Conservation (phyloP, 2,888 invertebrate genomes). For the Sipha maydis region DNA sequence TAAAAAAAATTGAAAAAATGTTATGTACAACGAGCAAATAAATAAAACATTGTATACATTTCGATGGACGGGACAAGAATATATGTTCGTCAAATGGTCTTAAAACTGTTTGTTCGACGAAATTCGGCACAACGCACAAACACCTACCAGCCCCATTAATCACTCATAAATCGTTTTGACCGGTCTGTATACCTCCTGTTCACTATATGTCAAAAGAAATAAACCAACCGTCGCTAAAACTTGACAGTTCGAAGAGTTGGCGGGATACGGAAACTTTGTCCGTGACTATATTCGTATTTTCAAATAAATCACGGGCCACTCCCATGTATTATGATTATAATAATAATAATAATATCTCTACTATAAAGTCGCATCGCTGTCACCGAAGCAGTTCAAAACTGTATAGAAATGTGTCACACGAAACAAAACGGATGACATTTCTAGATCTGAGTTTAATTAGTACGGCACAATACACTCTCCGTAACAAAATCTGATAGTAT, state of each 20-base stretch:
- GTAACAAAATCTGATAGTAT: constrained; percentile 14
- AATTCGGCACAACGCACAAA: background rate
- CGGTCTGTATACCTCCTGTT: background rate
- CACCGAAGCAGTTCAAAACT: constrained; percentile 13
- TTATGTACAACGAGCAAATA: too few species aligned
- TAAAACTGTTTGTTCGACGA: background rate
- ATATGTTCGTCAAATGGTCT: background rate
- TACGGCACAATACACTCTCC: background rate
- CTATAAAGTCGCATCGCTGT: background rate
- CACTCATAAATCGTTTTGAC: constrained; percentile 42
- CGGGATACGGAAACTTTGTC: constrained; percentile 40
- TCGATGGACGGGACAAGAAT: too few species aligned
- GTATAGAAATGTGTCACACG: constrained; percentile 41
- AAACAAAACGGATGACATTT: constrained; percentile 56
- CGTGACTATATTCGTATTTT: background rate
- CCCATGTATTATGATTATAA: constrained; percentile 30
- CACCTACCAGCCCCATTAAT: constrained; percentile 14
- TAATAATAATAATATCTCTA: constrained; percentile 23
- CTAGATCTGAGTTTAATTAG: constrained; percentile 55
- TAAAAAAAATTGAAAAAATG: too few species aligned
- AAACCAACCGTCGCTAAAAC: constrained; percentile 48
- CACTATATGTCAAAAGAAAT: constrained; percentile 26
- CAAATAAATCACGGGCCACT: constrained; percentile 51
- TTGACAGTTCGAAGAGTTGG: constrained; percentile 48
- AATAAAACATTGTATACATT: too few species aligned